Conservation (phyloP, 1,140 invertebrate genomes). For the Micrasema longulum region DNA sequence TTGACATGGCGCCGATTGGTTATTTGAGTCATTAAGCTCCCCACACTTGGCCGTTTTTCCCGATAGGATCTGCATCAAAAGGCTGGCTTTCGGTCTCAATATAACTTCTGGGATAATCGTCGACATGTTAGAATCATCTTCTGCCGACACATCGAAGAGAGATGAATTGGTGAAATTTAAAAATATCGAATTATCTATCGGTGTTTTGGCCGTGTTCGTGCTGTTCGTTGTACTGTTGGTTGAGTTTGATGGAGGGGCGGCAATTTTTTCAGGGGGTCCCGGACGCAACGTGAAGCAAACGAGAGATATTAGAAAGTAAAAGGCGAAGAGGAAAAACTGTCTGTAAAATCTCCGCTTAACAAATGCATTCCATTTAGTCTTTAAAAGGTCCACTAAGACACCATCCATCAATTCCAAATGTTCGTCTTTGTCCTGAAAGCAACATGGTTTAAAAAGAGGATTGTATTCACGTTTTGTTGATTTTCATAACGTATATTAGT, state of each 20-base stretch:
- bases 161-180: constrained; percentile 45
- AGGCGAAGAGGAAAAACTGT: constrained; percentile 89
- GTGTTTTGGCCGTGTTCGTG: constrained; percentile 9
- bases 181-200: constrained; percentile 30
- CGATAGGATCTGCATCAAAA: not conserved
- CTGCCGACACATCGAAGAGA: constrained; percentile 9
- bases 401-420: constrained; percentile 97
- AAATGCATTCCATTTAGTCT: constrained; percentile 98
- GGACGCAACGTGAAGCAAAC: constrained; percentile 90
- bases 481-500: too few relatives aligned
- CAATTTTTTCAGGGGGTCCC: constrained; percentile 69
- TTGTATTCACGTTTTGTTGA: not conserved
- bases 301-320: constrained; percentile 90
- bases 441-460: constrained; percentile 1
- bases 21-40: constrained; percentile 29
- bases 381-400: constrained; percentile 90
- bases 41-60: constrained; percentile 33
- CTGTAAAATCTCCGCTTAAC: constrained; percentile 95
- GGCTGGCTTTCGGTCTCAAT: constrained; percentile 4
- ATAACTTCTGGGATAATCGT: constrained; percentile 14
- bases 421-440: constrained; percentile 87
- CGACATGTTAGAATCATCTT: constrained; percentile 30
- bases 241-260: constrained; percentile 39
- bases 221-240: constrained; percentile 24
- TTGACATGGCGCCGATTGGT: constrained; percentile 46